Evolutionary conservation across 1,140 invertebrate genomes (phyloP).

Genomic region (Scaptomyza graminum): DNA sequence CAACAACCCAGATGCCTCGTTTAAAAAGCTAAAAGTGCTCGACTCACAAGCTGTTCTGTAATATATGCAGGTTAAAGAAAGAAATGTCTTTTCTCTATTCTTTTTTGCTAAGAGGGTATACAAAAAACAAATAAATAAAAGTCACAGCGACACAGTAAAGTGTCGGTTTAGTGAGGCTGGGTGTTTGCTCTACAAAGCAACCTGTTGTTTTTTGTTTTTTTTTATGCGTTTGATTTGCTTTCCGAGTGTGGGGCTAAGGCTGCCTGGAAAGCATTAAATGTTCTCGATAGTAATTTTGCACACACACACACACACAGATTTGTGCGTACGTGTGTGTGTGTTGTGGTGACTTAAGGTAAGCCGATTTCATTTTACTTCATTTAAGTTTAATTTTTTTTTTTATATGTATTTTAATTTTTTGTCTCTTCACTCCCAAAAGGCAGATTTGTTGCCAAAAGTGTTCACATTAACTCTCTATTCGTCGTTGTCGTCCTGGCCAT

Average conservation of each 20-base stretch:
- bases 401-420: background rate
- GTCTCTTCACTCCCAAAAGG: conserved; percentile 17
- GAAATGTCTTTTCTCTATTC: background rate
- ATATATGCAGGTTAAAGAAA: background rate
- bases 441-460: conserved; percentile 30
- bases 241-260: conserved; percentile 16
- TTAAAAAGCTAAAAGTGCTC: background rate
- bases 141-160: conserved; percentile 4
- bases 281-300: conserved; percentile 49
- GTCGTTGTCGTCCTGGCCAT: conserved; percentile 24
- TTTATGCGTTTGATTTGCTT: conserved; percentile 50
- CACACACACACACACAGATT: background rate
- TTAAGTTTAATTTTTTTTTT: conserved; percentile 33
- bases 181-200: conserved; percentile 9
- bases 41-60: background rate
- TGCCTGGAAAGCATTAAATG: conserved; percentile 42
- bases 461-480: conserved; percentile 9
- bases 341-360: conserved; percentile 54
- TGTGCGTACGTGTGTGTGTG: conserved; percentile 1
- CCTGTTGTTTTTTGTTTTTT: conserved; percentile 51
- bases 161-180: conserved; percentile 2
- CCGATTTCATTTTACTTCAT: conserved; percentile 65
- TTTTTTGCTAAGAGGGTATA: background rate
- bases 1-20: background rate
- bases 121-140: conserved; percentile 13